Percentiles rank a stretch among this genome's conserved stretches.
Evolutionary conservation across 1,140 invertebrate species (phyloP).

Genomic region (Pomacea maculata): DNA sequence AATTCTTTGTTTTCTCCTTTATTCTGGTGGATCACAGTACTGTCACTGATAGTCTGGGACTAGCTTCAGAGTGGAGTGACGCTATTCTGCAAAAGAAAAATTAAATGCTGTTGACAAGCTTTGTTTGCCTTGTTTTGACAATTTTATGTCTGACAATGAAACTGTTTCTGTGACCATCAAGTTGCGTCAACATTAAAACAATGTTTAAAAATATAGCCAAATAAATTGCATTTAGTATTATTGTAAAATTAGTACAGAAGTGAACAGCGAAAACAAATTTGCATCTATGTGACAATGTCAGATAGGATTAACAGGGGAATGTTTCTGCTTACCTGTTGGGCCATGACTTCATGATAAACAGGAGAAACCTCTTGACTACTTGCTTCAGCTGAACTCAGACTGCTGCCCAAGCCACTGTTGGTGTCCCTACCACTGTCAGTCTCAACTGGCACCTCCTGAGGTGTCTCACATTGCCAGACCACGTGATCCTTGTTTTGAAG

Average conservation of each 20-base stretch:
- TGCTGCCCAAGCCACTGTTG: background rate
- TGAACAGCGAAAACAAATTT: no score
- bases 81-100: slow-evolving; percentile 7
- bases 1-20: no score
- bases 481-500: background rate
- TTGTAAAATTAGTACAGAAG: no score
- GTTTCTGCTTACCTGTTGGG: slow-evolving; percentile 1
- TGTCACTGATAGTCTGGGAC: no score
- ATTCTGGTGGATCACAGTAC: no score
- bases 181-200: no score
- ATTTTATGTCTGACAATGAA: background rate
- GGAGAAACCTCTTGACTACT: slow-evolving; percentile 1
- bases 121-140: background rate
- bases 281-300: no score
- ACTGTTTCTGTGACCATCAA: no score
- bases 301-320: background rate
- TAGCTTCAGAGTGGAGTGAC: slow-evolving; percentile 3
- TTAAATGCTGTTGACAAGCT: background rate
- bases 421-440: background rate
- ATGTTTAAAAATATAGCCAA: no score
- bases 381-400: background rate
- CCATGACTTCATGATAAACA: slow-evolving; percentile 10
- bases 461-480: background rate
- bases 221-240: no score
- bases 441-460: no score